These are phyloP conservation scores for Caenorhabditis briggsae DNA, from an alignment of 1,140 invertebrate genomes.

Conservation along the genomic window DNA sequence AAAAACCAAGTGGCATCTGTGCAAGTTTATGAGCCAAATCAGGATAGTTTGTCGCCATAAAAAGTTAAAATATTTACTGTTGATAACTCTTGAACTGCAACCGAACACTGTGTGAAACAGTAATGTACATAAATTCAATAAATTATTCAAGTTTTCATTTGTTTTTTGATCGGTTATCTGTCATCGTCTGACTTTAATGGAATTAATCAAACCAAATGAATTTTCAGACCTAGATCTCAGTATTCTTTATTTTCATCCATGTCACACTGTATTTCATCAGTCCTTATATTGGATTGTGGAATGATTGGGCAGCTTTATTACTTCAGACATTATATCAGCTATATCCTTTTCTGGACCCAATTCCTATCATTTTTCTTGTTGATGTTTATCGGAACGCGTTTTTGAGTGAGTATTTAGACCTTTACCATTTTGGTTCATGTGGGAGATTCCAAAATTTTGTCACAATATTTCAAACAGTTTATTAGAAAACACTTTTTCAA, in stretches of 20 bases:
- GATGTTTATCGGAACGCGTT: neutral
- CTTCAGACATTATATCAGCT: neutral
- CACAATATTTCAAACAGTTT: too few relatives aligned
- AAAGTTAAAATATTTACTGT: constrained; percentile 18
- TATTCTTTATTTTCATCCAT: neutral
- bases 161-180: too few relatives aligned
- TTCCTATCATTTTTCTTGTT: neutral
- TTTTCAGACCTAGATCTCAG: neutral
- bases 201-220: too few relatives aligned
- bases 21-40: neutral
- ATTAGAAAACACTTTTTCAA: neutral
- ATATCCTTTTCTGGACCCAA: neutral
- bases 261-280: neutral
- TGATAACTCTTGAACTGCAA: neutral
- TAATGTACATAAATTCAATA: too few relatives aligned
- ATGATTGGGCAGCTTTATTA: neutral
- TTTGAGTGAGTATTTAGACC: neutral
- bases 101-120: too few relatives aligned
- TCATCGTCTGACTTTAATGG: too few relatives aligned
- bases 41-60: neutral
- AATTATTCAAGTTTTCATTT: too few relatives aligned
- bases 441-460: too few relatives aligned
- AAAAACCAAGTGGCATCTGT: neutral
- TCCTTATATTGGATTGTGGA: neutral
- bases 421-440: neutral